These are phyloP conservation scores for Notothenia coriiceps DNA, from an alignment of 2,113 vertebrate species.

Conservation along the genomic window DNA sequence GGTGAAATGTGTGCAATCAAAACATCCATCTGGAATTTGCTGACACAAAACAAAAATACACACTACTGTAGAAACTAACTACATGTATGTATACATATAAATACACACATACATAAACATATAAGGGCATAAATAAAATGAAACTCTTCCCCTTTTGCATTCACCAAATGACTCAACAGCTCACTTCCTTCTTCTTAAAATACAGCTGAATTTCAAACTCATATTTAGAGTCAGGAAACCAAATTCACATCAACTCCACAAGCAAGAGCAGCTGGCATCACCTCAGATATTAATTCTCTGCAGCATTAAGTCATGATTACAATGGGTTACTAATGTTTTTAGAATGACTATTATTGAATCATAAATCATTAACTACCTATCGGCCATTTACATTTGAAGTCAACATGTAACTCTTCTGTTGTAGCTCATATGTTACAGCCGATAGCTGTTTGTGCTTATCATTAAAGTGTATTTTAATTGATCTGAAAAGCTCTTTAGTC, in stretches of 20 bases:
- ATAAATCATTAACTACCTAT: neutral
- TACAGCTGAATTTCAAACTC: conserved; percentile 50
- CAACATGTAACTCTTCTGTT: neutral
- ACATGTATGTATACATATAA: too few relatives aligned
- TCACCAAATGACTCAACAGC: conserved; percentile 71
- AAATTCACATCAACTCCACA: neutral
- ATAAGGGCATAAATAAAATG: conserved; percentile 42
- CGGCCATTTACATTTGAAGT: neutral
- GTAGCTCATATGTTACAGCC: too few relatives aligned
- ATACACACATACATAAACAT: conserved; percentile 34
- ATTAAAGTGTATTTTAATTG: too few relatives aligned
- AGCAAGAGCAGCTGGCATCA: neutral
- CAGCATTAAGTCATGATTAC: neutral
- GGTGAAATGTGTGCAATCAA: neutral
- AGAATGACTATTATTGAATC: too few relatives aligned
- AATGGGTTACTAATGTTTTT: neutral
- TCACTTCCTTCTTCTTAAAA: conserved; percentile 63
- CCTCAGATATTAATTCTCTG: neutral
- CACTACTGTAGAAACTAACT: too few relatives aligned
- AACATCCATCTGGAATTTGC: neutral
- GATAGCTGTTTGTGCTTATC: too few relatives aligned
- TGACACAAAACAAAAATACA: neutral
- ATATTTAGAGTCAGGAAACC: conserved; percentile 22
- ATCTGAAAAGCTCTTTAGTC: too few relatives aligned
- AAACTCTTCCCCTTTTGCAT: conserved; percentile 81